Conservation (phyloP, 2,888 invertebrate genomes). For the Nipponacmea schrenckii region DNA sequence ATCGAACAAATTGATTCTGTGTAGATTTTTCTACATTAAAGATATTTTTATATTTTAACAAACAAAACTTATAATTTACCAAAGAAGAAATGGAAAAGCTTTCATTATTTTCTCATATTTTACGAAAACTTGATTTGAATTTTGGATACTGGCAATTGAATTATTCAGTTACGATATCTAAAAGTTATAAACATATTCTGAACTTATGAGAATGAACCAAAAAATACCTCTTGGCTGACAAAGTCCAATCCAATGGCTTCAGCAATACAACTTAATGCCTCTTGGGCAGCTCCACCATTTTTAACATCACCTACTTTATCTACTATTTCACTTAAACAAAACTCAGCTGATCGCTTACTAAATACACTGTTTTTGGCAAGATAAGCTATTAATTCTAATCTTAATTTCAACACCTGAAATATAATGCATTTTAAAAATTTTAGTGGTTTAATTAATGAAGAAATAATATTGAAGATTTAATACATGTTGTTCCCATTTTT, state of each 20-base stretch:
- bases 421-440: conserved; percentile 11
- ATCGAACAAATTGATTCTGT: no score
- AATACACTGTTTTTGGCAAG: conserved; percentile 77
- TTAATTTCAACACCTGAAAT: conserved; percentile 78
- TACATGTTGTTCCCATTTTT: not conserved
- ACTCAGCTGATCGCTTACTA: conserved; percentile 77
- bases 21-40: no score
- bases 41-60: no score
- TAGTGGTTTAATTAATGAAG: not conserved
- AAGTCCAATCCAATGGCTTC: conserved; percentile 82
- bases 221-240: conserved; percentile 74
- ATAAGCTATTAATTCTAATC: conserved; percentile 82
- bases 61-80: no score
- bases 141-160: no score
- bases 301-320: conserved; percentile 88
- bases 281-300: conserved; percentile 77
- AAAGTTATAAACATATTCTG: no score
- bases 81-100: no score
- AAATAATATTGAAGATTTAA: not conserved
- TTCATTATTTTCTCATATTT: no score
- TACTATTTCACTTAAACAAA: conserved; percentile 82
- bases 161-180: no score
- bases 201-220: no score
- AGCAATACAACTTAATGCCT: conserved; percentile 80
- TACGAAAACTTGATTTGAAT: no score